Base-by-base conservation (phyloP, 2,113 vertebrate species). In the Lepus europaeus region DNA sequence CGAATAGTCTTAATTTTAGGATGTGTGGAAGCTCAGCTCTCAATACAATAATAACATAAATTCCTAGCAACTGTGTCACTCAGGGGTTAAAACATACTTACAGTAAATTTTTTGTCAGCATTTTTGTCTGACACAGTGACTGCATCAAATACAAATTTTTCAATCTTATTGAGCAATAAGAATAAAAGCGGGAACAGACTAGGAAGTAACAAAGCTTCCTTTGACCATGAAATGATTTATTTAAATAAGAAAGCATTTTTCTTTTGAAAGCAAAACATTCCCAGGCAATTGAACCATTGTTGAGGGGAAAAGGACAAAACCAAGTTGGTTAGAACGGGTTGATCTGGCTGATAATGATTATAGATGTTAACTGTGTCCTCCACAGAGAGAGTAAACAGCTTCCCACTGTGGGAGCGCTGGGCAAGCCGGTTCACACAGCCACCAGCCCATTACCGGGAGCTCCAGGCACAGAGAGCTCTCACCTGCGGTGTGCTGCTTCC, bases 171-270 rank as follows among this genome's bases (percentile, higher is more conserved):
- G 8, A 76, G 36, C 66, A 82, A 73, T 85, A 69, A 66, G 73
- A 91, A 80, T 79, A 86, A 90, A 82, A 90, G 5, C 11, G 29
- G 23, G 90, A 56, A 13, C 31, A 39, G 85, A 53, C n/a, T 66
- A 39, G 77, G 17, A 74, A 97, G 23, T 73, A 90, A 95, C 89
- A 95, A 96, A 92, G 86, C 59, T 93, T 92, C 56, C 53, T 97
- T 96, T 93, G 79, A 92, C 76, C 70, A 69, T 84, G 76, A 91
- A 89, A 89, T 87, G 70, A 91, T 69, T 94, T 95, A 93, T 89
- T 94, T 78, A 92, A 93, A 91, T 68, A 69, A 86, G 64, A 88
- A 94, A 93, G 56, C 83, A 61, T 84, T 94, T 82, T 91, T 86
- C 36, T 85, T 76, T 79, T 89, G 79, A 94, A 94, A 81, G 82